These are phyloP conservation scores for Quadroppia sp. DNA, from an alignment of 2,888 invertebrate species.

Conservation along the genomic window DNA sequence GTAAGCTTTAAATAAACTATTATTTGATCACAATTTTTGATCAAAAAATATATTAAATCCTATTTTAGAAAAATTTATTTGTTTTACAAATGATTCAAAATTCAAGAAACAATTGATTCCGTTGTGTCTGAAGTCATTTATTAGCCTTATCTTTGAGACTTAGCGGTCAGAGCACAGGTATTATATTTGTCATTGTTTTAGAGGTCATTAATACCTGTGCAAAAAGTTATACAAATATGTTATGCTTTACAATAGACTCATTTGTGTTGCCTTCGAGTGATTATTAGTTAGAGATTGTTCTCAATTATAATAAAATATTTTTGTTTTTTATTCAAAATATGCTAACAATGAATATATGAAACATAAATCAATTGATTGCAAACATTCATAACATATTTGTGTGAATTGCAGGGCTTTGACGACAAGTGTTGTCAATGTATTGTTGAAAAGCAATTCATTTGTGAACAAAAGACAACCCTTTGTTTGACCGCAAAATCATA, in stretches of 20 bases:
- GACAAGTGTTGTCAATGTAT: neutral
- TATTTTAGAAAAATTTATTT: too few species aligned
- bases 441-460: neutral
- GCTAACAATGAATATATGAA: too few species aligned
- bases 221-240: neutral
- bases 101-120: too few species aligned
- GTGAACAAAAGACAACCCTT: neutral
- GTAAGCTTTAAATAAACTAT: slow-evolving; percentile 10
- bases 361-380: neutral
- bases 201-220: slow-evolving; percentile 18
- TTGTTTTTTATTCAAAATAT: too few species aligned
- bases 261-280: slow-evolving; percentile 10
- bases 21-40: too few species aligned
- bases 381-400: neutral
- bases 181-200: slow-evolving; percentile 4
- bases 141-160: neutral
- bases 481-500: neutral
- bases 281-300: neutral
- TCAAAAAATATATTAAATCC: too few species aligned
- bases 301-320: neutral
- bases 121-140: neutral
- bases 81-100: too few species aligned
- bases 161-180: slow-evolving; percentile 1
- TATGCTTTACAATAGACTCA: neutral
- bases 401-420: neutral